Conservation (phyloP, 1,140 invertebrate genomes). For the Lepidostoma basale region DNA sequence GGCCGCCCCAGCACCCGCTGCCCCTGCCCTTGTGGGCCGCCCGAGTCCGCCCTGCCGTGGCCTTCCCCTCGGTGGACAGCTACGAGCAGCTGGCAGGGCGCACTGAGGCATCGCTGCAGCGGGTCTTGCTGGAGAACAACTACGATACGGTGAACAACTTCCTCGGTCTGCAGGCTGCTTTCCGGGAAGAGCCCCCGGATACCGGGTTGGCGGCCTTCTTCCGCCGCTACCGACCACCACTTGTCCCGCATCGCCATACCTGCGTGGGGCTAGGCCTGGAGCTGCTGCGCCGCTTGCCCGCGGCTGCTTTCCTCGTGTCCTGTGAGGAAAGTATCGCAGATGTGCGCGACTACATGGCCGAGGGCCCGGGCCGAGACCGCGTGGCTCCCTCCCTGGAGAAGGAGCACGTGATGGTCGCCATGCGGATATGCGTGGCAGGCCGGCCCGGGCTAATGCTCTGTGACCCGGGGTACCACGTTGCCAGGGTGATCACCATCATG, state of each 20-base stretch:
- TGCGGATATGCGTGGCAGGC: conserved; percentile 74
- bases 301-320: conserved; percentile 74
- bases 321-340: conserved; percentile 85
- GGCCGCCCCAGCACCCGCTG: conserved; percentile 70
- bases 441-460: conserved; percentile 78
- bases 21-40: conserved; percentile 65
- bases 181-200: conserved; percentile 40
- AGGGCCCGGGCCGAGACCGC: conserved; percentile 61
- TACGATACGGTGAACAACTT: conserved; percentile 90
- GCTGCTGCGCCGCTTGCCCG: conserved; percentile 68
- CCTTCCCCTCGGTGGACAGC: conserved; percentile 53
- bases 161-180: conserved; percentile 78
- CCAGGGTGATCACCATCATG: conserved; percentile 85
- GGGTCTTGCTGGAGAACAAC: conserved; percentile 76
- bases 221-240: conserved; percentile 74
- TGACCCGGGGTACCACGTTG: conserved; percentile 90
- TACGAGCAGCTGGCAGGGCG: conserved; percentile 80
- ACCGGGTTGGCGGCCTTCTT: conserved; percentile 68
- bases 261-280: conserved; percentile 87
- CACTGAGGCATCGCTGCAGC: conserved; percentile 77
- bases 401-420: conserved; percentile 86
- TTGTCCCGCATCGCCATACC: conserved; percentile 78
- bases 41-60: conserved; percentile 68
- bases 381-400: conserved; percentile 75
- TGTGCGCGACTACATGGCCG: conserved; percentile 68